phyloP scores from a whole-genome alignment of 2,113 vertebrate species.

The Neogale vison region DNA sequence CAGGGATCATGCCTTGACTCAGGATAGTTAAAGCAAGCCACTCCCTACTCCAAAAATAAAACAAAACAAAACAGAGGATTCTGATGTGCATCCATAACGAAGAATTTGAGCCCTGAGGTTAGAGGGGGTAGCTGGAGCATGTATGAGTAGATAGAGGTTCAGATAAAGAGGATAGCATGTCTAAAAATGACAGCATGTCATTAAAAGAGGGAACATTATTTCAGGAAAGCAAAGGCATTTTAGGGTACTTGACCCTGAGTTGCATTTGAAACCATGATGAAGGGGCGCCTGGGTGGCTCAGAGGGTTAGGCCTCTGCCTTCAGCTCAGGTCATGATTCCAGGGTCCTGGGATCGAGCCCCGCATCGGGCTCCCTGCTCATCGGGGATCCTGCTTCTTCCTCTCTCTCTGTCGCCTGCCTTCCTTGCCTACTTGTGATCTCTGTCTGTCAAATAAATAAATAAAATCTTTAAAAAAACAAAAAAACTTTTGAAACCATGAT shows the following conservation, averaged over 20 bases:
- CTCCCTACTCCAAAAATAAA: not conserved
- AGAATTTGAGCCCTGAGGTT: not conserved
- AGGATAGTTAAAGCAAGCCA: not conserved
- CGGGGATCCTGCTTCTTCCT: too few relatives aligned
- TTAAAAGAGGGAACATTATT: not conserved
- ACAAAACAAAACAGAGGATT: not conserved
- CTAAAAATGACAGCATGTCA: not conserved
- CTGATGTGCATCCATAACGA: not conserved
- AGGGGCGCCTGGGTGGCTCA: not conserved
- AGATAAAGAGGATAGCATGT: not conserved
- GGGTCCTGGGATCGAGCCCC: too few relatives aligned
- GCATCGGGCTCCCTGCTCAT: too few relatives aligned
- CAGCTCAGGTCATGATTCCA: too few relatives aligned
- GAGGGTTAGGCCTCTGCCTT: too few relatives aligned
- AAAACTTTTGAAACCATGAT: not conserved
- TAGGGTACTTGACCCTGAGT: not conserved
- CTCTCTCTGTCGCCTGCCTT: too few relatives aligned
- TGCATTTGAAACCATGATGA: not conserved
- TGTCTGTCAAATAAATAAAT: too few relatives aligned
- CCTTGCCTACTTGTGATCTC: too few relatives aligned
- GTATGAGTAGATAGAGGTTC: not conserved
- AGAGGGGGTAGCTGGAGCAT: not conserved
- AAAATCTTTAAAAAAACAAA: too few relatives aligned
- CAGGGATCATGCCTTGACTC: not conserved
- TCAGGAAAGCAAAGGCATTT: not conserved